Evolutionary conservation across 2,113 vertebrate genomes (phyloP).

Genomic region (Brachyhypopomus gauderio): DNA sequence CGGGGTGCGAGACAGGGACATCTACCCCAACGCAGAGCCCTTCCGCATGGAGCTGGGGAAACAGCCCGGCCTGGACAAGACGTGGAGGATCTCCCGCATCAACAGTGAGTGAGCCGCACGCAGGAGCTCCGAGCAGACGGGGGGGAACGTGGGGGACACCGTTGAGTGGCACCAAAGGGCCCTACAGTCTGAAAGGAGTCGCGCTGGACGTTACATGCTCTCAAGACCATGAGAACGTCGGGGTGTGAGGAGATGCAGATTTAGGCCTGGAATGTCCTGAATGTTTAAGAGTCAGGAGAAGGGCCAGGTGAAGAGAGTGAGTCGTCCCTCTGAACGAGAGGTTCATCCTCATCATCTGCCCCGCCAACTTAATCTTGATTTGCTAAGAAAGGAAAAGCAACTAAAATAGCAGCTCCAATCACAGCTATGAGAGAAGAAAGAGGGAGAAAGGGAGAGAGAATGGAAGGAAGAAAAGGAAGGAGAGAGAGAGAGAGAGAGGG

Average conservation of each 20-base stretch:
- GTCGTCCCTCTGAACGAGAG: neutral
- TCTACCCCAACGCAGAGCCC: constrained; percentile 88
- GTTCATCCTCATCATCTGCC: constrained; percentile 14
- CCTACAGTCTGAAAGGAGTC: no score
- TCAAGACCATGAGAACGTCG: neutral
- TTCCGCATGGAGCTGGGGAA: constrained; percentile 94
- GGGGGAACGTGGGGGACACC: neutral
- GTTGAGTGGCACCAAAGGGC: neutral
- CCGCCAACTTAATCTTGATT: neutral
- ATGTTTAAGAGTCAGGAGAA: constrained; percentile 3
- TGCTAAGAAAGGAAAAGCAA: constrained; percentile 11
- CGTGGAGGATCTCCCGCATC: constrained; percentile 90
- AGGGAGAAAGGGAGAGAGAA: constrained; percentile 15
- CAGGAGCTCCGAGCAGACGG: neutral
- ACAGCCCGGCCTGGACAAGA: constrained; percentile 85
- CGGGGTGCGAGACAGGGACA: constrained; percentile 88
- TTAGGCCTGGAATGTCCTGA: neutral
- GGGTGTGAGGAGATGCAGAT: neutral
- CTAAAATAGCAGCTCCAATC: neutral
- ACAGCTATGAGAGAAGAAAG: neutral
- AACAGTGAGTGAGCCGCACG: constrained; percentile 85
- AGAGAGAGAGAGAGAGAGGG: constrained; percentile 27
- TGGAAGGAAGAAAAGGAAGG: neutral
- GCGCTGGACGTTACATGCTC: no score
- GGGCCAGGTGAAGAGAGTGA: neutral